These are phyloP conservation scores for Antechinus stuartii DNA, from an alignment of 2,113 vertebrate species.

Conservation along the genomic window DNA sequence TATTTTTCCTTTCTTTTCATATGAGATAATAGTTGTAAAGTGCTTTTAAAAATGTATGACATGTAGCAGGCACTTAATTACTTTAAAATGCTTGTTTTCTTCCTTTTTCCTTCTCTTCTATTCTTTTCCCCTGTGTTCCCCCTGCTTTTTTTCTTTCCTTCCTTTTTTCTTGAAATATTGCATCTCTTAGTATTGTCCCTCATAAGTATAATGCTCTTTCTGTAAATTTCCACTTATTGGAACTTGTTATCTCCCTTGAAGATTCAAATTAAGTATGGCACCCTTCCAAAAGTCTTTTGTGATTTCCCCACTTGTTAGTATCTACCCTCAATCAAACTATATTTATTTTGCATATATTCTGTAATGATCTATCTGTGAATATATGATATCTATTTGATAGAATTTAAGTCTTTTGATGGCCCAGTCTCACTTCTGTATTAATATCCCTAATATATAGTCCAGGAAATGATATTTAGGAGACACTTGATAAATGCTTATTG, in stretches of 20 bases:
- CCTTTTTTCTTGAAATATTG: slow-evolving; percentile 3
- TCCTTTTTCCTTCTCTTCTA: not conserved
- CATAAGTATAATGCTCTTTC: not conserved
- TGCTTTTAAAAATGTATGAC: no score
- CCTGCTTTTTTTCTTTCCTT: not conserved
- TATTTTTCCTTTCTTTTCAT: not conserved
- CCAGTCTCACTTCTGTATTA: slow-evolving; percentile 32
- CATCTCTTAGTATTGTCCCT: not conserved
- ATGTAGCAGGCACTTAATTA: no score
- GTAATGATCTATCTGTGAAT: not conserved
- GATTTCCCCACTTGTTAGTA: not conserved
- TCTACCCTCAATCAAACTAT: not conserved
- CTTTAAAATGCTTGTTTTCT: not conserved
- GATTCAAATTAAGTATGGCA: not conserved
- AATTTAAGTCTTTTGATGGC: not conserved
- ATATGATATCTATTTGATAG: slow-evolving; percentile 10
- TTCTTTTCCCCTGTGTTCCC: not conserved
- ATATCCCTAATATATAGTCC: not conserved
- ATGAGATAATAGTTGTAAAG: not conserved
- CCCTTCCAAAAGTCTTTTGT: not conserved
- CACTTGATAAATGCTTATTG: not conserved
- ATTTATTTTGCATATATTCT: slow-evolving; percentile 4
- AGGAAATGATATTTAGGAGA: not conserved
- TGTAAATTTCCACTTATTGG: not conserved
- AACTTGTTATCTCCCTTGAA: not conserved